phyloP scores from a whole-genome alignment of 1,140 invertebrate genomes.

The Lethrus apterus region DNA sequence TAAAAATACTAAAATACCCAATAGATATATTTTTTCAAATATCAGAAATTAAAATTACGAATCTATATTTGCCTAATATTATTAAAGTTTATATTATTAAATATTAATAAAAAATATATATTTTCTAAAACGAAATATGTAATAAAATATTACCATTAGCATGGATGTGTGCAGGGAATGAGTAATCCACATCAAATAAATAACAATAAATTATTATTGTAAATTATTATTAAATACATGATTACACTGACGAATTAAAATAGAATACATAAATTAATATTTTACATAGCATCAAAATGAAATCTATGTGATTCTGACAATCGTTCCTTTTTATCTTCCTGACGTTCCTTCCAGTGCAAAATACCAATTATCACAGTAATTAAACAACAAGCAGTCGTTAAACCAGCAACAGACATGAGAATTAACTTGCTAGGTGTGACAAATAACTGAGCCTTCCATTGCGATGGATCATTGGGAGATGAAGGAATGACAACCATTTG shows the following conservation, averaged over 20 bases:
- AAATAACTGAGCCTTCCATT: conserved; percentile 91
- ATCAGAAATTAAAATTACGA: not conserved
- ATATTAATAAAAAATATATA: too few species aligned
- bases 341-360: conserved; percentile 89
- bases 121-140: too few species aligned
- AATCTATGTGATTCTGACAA: conserved; percentile 82
- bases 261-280: not conserved
- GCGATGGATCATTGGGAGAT: conserved; percentile 64
- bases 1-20: not conserved
- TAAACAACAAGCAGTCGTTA: conserved; percentile 79
- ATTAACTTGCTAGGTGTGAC: conserved; percentile 94
- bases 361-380: conserved; percentile 78
- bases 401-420: conserved; percentile 80
- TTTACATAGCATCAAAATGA: conserved; percentile 71
- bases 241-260: not conserved
- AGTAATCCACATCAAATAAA: too few species aligned
- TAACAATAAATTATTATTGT: too few species aligned
- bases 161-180: too few species aligned
- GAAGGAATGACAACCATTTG: conserved; percentile 93
- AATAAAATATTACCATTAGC: too few species aligned
- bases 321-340: conserved; percentile 84
- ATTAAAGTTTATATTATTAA: too few species aligned
- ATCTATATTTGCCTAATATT: not conserved
- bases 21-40: not conserved
- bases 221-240: not conserved